These are phyloP conservation scores for Pseudolaguvia tuberculata DNA, from an alignment of 2,113 vertebrate species.

Conservation along the genomic window DNA sequence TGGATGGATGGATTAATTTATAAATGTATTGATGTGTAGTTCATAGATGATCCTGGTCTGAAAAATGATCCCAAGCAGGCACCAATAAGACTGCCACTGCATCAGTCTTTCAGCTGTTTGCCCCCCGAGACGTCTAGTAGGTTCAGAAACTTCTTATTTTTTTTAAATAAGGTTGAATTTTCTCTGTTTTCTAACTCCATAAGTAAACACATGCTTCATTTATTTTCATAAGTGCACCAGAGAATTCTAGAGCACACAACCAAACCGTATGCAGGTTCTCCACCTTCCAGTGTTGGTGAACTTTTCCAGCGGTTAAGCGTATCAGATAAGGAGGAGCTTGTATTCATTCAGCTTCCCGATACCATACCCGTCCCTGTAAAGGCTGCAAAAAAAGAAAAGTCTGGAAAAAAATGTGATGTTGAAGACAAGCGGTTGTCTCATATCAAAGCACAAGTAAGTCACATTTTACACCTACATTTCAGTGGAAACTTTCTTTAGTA, in stretches of 20 bases:
- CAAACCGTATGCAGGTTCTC: slow-evolving; percentile 12
- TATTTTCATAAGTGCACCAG: background rate
- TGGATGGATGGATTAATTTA: too few species aligned
- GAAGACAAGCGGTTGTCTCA: slow-evolving; percentile 50
- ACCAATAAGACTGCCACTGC: slow-evolving; percentile 68
- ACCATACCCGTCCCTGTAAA: slow-evolving; percentile 56
- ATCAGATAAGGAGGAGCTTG: slow-evolving; percentile 62
- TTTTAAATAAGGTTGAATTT: background rate
- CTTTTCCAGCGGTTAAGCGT: slow-evolving; percentile 62
- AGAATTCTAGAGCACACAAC: background rate
- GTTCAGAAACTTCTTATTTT: slow-evolving; percentile 38
- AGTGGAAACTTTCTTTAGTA: background rate
- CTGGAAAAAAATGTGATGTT: slow-evolving; percentile 50
- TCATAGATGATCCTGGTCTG: slow-evolving; percentile 69
- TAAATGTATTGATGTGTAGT: slow-evolving; percentile 48
- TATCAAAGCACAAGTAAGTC: slow-evolving; percentile 55
- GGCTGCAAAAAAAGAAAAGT: slow-evolving; percentile 35
- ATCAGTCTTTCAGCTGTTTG: slow-evolving; percentile 52
- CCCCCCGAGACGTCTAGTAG: slow-evolving; percentile 52
- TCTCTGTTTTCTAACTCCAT: too few species aligned
- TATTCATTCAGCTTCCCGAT: slow-evolving; percentile 73
- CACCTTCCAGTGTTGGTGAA: slow-evolving; percentile 53
- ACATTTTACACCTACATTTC: background rate
- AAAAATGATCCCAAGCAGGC: slow-evolving; percentile 63
- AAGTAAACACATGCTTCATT: background rate